Evolutionary conservation across 2,888 invertebrate species (phyloP), one percentile per base, ranked within the genome.

Genomic region (Brachypterus glaber): DNA sequence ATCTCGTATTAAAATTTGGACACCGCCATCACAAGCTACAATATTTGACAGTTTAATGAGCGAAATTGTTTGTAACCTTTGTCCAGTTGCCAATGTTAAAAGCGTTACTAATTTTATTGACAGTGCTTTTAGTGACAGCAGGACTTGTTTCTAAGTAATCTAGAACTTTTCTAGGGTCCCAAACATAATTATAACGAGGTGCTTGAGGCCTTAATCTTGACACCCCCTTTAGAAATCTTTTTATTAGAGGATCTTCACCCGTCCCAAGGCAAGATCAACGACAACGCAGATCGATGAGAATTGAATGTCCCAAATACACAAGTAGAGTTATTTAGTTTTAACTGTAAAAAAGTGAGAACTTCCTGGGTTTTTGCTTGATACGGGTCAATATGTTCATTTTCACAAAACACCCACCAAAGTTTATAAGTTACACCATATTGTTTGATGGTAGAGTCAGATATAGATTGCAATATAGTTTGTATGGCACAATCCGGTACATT

Each of bases 111-210:
- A 17, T 33, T 51, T 51, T 32, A 46, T 43, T 4, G 47, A 41
- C 13, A 50, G 16, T 16, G 34, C 17, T 24, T 45, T 40, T 11
- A 48, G 15, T 37, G 29, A 11, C 8, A 5, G 17, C 12, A 4
- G 33, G 33, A 13, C 14, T 13, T 7, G 32, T 32, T 11, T 17
- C 27, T 14, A 45, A 38, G 33, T 40, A 40, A 8, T 33, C 15
- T 5, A 45, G 27, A 3, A 45, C 44, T 9, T 16, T 9, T 7
- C 12, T 17, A 12, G 53, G 52, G 30, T 60, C 48, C 54, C 56
- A 58, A 1, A 41, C 53, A 7, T 9, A 8, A 17, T 53, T 38
- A 39, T 55, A 48, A 39, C 37, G 46, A 3, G 45, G 44, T 39
- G 14, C 38, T 13, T 32, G 9, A 12, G 46, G 51, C 24, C 45